phyloP scores from a whole-genome alignment of 1,140 invertebrate genomes.

The Eufriesea mexicana region DNA sequence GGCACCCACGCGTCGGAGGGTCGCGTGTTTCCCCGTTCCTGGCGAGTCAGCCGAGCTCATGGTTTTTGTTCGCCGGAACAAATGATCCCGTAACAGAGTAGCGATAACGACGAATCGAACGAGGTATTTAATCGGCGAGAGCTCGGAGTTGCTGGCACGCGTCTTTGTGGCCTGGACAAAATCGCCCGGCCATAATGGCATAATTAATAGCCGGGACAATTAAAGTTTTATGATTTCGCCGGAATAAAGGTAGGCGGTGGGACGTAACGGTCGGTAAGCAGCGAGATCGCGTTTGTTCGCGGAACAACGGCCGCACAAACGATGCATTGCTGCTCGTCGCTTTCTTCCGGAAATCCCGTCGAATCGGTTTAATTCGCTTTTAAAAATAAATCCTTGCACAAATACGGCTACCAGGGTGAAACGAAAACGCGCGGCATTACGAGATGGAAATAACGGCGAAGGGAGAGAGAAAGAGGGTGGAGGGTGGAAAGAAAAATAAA shows the following conservation, averaged over 20 bases:
- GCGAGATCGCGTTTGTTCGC: neutral
- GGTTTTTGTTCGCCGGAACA: neutral
- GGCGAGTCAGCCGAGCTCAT: neutral
- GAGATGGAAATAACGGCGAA: neutral
- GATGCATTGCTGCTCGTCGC: neutral
- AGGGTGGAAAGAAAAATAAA: neutral
- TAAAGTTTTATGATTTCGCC: neutral
- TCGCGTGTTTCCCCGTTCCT: no score
- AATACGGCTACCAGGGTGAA: neutral
- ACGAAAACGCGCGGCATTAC: constrained; percentile 7
- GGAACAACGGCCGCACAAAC: neutral
- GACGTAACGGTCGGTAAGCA: neutral
- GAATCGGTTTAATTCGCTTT: constrained; percentile 14
- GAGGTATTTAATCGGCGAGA: neutral
- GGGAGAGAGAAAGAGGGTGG: neutral
- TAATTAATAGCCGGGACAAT: neutral
- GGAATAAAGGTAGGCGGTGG: neutral
- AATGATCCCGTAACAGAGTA: neutral
- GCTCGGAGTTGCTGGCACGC: neutral
- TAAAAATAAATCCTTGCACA: neutral
- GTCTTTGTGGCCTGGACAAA: neutral
- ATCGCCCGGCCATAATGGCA: neutral
- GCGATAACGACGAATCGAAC: neutral
- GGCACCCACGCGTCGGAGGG: no score
- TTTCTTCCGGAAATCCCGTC: neutral